Evolutionary conservation across 2,888 invertebrate species (phyloP), one percentile per base, ranked within the genome.

Genomic region (Agrotis ipsilon): DNA sequence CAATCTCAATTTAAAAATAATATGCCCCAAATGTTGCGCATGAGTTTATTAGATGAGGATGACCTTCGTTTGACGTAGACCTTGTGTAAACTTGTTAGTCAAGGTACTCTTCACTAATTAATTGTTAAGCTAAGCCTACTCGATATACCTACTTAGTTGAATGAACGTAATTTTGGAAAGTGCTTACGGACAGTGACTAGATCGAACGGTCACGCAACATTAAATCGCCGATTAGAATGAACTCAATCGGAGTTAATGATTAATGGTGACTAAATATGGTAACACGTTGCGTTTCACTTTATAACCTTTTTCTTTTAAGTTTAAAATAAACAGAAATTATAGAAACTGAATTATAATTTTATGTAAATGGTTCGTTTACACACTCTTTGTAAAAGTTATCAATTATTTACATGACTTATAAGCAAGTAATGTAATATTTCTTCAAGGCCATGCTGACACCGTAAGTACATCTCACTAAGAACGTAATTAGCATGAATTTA

Each of bases 121-220:
- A 24, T 54, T n/a, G 48, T 13, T 24, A 59, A 45, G 59, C 57
- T 39, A 39, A 39, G 39, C 39, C 39, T 39, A 39, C 39, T 39
- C 9, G 39, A n/a, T 48, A 27, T 11, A 19, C 24, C 19, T 6
- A 19, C 24, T 39, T 13, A 51, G 27, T 57, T 77, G 76, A 87
- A 88, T 87, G 84, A 84, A 87, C 84, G 85, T 88, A 89, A 91
- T 91, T 92, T 93, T 92, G 90, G 92, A 93, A 93, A 93, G 92
- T 90, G 90, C 80, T 84, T 80, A 81, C 76, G 72, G 87, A 78
- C 81, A 77, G 79, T 78, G 80, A 82, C 88, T 84, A 88, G 83
- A 83, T 82, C 75, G 81, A 77, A 74, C 81, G 79, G 90, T 91
- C 92, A 93, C 93, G 93, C 92, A 89, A 93, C 89, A 89, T 86